Evolutionary conservation across 2,888 invertebrate species (phyloP), one percentile per base, ranked within the genome.

Genomic region (Scelioninae gen. 2): DNA sequence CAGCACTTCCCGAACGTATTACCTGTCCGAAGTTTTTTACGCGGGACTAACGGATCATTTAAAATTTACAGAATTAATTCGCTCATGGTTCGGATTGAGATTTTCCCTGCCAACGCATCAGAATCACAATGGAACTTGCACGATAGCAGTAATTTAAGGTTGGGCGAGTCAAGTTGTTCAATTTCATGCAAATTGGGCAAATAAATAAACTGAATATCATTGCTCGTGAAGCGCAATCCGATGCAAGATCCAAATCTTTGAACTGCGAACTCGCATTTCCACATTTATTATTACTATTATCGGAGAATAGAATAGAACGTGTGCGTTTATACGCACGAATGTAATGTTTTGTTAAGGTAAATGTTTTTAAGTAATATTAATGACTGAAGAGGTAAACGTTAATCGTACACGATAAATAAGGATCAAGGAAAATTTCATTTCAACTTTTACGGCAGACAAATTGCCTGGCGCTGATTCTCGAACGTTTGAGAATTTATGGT

Each of bases 11-110:
- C 39, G 33, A 33, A 63, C 71, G 52, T 64, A 53, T 69, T 61
- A 55, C 55, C 55, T 37, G 68, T 70, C 60, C 60, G 53, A 60
- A 60, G 72, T 71, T 71, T n/a, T n/a, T 50, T 63, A 13, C 18
- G 43, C 13, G 10, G 43, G 35, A 57, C 25, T 45, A 15, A 22
- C 28, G 57, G 28, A 55, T 67, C 43, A 28, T 53, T 55, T 25
- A 39, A 18, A 52, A 35, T 61, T 50, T 19, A 31, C 37, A 61
- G 61, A 61, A 67, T 73, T 73, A 73, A 73, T 61, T 67, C 50
- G 25, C 25, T 46, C 45, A 41, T 33, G 37, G 50, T 50, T 67
- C 65, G 46, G n/a, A n/a, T n/a, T n/a, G n/a, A n/a, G n/a, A n/a
- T n/a, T n/a, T n/a, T n/a, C n/a, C n/a, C n/a, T n/a, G n/a, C n/a